Base-by-base conservation (phyloP, 2,797 vertebrate genomes). In the Tarsius wallacei region DNA sequence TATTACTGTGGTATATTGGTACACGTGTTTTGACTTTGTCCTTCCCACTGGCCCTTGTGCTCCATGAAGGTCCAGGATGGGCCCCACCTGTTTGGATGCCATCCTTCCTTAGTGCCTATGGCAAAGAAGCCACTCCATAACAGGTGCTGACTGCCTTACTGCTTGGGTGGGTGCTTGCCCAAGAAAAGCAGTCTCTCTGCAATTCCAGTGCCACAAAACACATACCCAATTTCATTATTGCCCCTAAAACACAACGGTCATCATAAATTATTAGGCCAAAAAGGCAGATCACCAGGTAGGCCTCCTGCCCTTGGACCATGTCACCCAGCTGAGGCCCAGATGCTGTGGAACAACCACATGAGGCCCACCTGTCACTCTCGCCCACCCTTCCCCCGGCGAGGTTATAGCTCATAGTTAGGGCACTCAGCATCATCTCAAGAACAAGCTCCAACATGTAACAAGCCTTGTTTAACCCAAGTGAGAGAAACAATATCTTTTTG, bases 251-350 rank as follows among this genome's bases (percentile, higher is more conserved):
- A 42, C 24, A 17, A 49, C 73, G 12, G 12, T 53, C 1, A 14
- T 31, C 42, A 4, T 36, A 63, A 71, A 31, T 66, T 3, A 71
- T 59, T 57, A 31, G 15, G 26, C 21, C 92, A 28, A 49, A 31
- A 61, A 59, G 22, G 61, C 17, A 49, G 42, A 4, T 55, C n/a
- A 15, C 80, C 47, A 71, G 42, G 33, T 64, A 26, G 66, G n/a
- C 9, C 19, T 42, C 66, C 26, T 5, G 12, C 42, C 61, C 36
- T 47, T 17, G 14, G 17, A 0, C 16, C 4, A 0, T 7, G 31
- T 74, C 0, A 1, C 22, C 21, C 87, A 51, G 5, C 8, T 1
- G n/a, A 73, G 81, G 26, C 55, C 68, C 26, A 11, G 4, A 2
- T 26, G 63, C 28, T 59, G 0, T 9, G 42, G 42, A 77, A 17